Evolutionary conservation across 2,888 invertebrate species (phyloP), one percentile per base, ranked within the genome.

Genomic region (Conchocele bisecta): DNA sequence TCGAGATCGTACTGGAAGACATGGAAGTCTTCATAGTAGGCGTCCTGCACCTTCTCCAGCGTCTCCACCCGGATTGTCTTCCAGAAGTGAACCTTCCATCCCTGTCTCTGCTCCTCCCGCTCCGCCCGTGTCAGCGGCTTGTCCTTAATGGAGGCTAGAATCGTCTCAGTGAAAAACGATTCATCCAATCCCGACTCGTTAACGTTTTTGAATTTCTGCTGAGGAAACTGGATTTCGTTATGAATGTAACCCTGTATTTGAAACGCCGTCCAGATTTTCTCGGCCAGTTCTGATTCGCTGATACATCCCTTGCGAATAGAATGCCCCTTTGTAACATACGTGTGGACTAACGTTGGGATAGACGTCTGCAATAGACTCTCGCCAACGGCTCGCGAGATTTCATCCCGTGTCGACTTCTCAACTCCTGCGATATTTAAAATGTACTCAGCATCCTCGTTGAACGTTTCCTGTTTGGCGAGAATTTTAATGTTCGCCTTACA

Each of bases 381-480:
- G 15, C 44, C 37, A n/a, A 65, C 50, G 24, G 57, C 61, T 17
- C 44, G 29, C 3, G 64, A 42, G 9, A 74, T 53, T 46, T 69
- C 58, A 6, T 74, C 37, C 24, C 42, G 26, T 0, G 31, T 58
- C 6, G 48, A 9, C 31, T 69, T 24, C 33, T 60, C 53, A 15
- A 74, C 74, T 11, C 69, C 69, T 6, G 58, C 65, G 13, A 56
- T n/a, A 33, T 69, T 50, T 11, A 74, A 41, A 46, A 74, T 74
- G 51, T 69, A 74, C 28, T 74, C 65, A 2, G 61, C 65, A 29
- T 74, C 74, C 24, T 74, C 74, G 41, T 65, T 59, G 48, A 74
- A 74, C 15, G 74, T 65, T 46, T 74, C 74, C 28, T 74, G 74
- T 39, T 74, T 74, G 11, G 69, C 65, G 17, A 74, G 15, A n/a